Percentiles rank a stretch among this genome's conserved stretches.
phyloP scores from a whole-genome alignment of 1,140 invertebrate genomes.

The Stegodyphus dumicola region DNA sequence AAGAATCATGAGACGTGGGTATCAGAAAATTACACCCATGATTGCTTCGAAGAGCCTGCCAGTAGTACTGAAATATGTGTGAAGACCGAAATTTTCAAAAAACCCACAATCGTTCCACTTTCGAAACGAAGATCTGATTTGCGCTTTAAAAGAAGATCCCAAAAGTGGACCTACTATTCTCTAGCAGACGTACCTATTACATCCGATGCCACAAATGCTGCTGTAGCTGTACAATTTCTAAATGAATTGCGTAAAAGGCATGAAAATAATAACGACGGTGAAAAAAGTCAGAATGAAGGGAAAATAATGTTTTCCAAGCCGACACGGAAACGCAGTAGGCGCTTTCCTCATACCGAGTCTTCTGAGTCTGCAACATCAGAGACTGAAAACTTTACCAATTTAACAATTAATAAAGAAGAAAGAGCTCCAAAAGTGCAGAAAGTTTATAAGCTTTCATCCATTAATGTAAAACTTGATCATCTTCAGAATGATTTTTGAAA shows the following conservation, averaged over 20 bases:
- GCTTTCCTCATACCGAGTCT: too few relatives aligned
- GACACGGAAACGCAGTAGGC: too few relatives aligned
- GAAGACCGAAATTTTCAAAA: slow-evolving; percentile 1
- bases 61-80: not conserved
- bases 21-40: slow-evolving; percentile 23
- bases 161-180: slow-evolving; percentile 45
- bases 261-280: not conserved
- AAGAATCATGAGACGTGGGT: slow-evolving; percentile 32
- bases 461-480: too few relatives aligned
- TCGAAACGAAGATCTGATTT: not conserved
- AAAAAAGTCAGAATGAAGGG: not conserved
- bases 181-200: slow-evolving; percentile 31
- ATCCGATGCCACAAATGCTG: slow-evolving; percentile 31
- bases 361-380: too few relatives aligned
- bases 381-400: too few relatives aligned
- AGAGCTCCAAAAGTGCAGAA: too few relatives aligned
- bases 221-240: slow-evolving; percentile 31
- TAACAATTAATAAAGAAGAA: too few relatives aligned
- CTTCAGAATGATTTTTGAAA: too few relatives aligned
- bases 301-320: slow-evolving; percentile 38
- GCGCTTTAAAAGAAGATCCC: not conserved
- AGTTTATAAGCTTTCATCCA: too few relatives aligned
- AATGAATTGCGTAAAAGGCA: slow-evolving; percentile 1
- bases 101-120: not conserved
- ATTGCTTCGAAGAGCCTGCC: not conserved